Percentiles rank a stretch among this genome's conserved stretches.
These are phyloP conservation scores for Lasius fuliginosus DNA, from an alignment of 2,888 invertebrate species.

Conservation along the genomic window DNA sequence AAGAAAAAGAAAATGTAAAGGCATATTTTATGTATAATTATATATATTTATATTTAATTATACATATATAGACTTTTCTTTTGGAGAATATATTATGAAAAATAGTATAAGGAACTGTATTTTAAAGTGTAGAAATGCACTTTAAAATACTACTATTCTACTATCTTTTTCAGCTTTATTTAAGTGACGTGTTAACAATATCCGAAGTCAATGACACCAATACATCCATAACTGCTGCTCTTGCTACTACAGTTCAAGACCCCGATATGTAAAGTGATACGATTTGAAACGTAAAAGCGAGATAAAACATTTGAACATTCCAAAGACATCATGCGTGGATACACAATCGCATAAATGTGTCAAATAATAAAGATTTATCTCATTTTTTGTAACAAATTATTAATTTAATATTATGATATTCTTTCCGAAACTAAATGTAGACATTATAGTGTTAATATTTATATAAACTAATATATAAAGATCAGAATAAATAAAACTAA, in stretches of 20 bases:
- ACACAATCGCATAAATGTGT: background rate
- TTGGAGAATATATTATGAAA: too few species aligned
- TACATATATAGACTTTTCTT: too few species aligned
- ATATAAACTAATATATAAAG: too few species aligned
- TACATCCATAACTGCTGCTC: conserved; percentile 64
- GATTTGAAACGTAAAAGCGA: conserved; percentile 65
- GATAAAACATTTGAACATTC: conserved; percentile 66
- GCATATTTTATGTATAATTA: too few species aligned
- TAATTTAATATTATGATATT: background rate
- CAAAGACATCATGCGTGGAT: conserved; percentile 22
- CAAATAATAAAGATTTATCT: conserved; percentile 67
- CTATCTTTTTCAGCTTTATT: conserved; percentile 62
- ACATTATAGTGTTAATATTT: background rate
- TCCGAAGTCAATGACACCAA: conserved; percentile 76
- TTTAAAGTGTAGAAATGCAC: conserved; percentile 26
- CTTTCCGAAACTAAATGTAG: background rate
- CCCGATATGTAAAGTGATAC: conserved; percentile 70
- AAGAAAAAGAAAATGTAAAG: too few species aligned
- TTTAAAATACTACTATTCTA: conserved; percentile 62
- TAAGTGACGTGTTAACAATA: conserved; percentile 68
- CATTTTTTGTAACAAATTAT: conserved; percentile 40
- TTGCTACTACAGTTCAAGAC: conserved; percentile 73
- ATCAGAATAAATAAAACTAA: too few species aligned
- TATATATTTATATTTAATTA: too few species aligned
- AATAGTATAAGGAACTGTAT: too few species aligned